Conservation (phyloP, 2,113 vertebrate species). For the Brachypodius melanocephalos region DNA sequence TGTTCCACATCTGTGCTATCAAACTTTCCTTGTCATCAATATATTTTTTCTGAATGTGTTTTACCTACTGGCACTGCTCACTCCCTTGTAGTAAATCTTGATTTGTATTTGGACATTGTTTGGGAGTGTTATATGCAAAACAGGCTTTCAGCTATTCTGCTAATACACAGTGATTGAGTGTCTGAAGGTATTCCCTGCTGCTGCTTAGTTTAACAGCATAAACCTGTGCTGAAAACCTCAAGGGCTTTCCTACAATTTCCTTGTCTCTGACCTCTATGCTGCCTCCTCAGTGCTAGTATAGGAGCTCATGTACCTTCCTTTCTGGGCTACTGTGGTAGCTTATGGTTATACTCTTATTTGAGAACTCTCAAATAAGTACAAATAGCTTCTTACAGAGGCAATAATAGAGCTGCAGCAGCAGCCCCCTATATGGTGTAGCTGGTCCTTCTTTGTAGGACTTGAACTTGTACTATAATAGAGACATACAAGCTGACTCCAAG, state of each 20-base stretch:
- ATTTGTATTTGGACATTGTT: background rate
- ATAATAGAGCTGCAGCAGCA: background rate
- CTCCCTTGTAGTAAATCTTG: background rate
- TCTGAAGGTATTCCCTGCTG: background rate
- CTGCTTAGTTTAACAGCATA: background rate
- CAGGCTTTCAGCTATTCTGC: background rate
- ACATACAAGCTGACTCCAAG: background rate
- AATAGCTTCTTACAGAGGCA: background rate
- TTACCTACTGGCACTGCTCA: background rate
- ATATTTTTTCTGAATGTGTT: background rate
- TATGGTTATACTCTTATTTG: background rate
- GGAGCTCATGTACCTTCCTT: rapidly evolving
- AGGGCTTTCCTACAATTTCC: background rate
- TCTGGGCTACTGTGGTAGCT: background rate
- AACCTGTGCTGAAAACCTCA: background rate
- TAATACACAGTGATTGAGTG: background rate
- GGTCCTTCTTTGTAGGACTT: background rate
- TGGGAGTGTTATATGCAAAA: background rate
- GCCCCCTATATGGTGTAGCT: background rate
- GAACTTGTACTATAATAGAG: background rate
- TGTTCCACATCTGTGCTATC: background rate
- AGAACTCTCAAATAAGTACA: background rate
- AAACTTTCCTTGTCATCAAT: background rate
- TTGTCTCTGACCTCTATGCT: background rate
- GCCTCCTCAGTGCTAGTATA: background rate